These are phyloP conservation scores for Tipula lateralis DNA, from an alignment of 2,888 invertebrate genomes.

Conservation along the genomic window DNA sequence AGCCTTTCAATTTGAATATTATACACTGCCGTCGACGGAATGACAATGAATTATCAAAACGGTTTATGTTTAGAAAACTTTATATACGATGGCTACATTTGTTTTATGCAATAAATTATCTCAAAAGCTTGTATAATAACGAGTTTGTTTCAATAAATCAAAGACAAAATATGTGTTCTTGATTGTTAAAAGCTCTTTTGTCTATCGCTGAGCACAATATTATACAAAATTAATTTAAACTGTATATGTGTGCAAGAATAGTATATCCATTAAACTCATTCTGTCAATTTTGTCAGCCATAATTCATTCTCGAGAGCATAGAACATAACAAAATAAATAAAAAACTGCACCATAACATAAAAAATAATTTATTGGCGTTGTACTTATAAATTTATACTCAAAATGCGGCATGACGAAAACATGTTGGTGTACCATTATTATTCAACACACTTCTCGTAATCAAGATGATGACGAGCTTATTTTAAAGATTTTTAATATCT, in stretches of 20 bases:
- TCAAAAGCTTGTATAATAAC: not conserved
- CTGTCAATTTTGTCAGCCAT: not conserved
- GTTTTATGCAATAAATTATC: not conserved
- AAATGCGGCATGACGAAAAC: too few species aligned
- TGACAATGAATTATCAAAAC: not conserved
- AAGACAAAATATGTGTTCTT: not conserved
- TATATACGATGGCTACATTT: too few species aligned
- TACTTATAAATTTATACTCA: not conserved
- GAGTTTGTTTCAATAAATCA: not conserved
- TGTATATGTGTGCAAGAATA: not conserved
- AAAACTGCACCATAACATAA: not conserved
- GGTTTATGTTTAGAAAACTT: too few species aligned
- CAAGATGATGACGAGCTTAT: not conserved
- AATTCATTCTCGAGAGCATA: not conserved
- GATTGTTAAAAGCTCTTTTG: not conserved
- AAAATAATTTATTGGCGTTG: too few species aligned
- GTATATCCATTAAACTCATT: not conserved
- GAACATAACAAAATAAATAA: not conserved
- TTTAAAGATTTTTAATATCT: not conserved
- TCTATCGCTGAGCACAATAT: too few species aligned
- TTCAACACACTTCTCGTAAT: not conserved
- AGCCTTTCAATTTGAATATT: conserved; percentile 1
- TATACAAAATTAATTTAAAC: not conserved
- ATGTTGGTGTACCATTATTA: not conserved
- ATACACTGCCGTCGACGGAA: not conserved